Percentiles rank a stretch among this genome's conserved stretches.
Evolutionary conservation across 2,888 invertebrate genomes (phyloP).

Genomic region (Beris morrisii): DNA sequence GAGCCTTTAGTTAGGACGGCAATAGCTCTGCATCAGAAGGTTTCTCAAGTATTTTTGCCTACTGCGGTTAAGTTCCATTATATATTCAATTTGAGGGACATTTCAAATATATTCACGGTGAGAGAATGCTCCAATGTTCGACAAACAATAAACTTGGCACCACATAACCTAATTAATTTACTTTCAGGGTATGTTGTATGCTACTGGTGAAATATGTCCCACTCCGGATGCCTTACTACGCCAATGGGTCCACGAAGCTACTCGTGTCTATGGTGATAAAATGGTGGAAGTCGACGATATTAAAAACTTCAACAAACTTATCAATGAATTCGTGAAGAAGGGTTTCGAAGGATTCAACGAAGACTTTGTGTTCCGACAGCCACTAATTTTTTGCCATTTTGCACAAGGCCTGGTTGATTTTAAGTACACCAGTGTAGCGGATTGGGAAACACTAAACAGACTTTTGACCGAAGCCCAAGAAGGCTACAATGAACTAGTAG

Average conservation of each 20-base stretch:
- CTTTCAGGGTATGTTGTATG: slow-evolving; percentile 79
- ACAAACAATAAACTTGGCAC: too few species aligned
- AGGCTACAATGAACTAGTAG: slow-evolving; percentile 85
- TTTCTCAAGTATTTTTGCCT: slow-evolving; percentile 78
- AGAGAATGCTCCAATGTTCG: slow-evolving; percentile 29
- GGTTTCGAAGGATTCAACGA: slow-evolving; percentile 75
- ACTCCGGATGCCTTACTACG: slow-evolving; percentile 72
- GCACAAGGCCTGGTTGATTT: slow-evolving; percentile 88
- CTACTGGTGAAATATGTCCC: slow-evolving; percentile 74
- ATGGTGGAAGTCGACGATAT: slow-evolving; percentile 79
- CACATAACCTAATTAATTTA: slow-evolving; percentile 12
- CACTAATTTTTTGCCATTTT: slow-evolving; percentile 90
- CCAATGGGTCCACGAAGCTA: slow-evolving; percentile 88
- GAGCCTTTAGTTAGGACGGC: slow-evolving; percentile 71
- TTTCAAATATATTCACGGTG: slow-evolving; percentile 93
- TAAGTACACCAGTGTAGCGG: slow-evolving; percentile 80
- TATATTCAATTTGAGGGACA: slow-evolving; percentile 86
- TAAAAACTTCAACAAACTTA: slow-evolving; percentile 70
- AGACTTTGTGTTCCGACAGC: slow-evolving; percentile 68
- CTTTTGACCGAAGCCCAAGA: slow-evolving; percentile 78
- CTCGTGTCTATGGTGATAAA: slow-evolving; percentile 89
- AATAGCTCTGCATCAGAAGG: slow-evolving; percentile 73
- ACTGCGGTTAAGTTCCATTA: slow-evolving; percentile 96
- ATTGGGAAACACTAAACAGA: slow-evolving; percentile 71
- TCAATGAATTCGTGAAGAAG: slow-evolving; percentile 78